Evolutionary conservation across 2,113 vertebrate species (phyloP), one percentile per base, ranked within the genome.

Genomic region (Silurus asotus): DNA sequence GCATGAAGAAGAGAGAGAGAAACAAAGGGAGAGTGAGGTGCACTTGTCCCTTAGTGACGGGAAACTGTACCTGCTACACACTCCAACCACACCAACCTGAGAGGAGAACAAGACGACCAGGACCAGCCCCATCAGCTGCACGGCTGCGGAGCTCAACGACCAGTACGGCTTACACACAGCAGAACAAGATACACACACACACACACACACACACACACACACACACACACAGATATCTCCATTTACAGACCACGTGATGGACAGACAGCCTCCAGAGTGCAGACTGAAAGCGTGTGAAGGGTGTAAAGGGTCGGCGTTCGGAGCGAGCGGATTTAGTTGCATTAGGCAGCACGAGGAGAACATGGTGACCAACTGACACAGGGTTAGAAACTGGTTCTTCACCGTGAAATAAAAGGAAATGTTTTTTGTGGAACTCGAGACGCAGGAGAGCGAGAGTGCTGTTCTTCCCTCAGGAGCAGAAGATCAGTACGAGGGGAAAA

Each of bases 41-140:
- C 82, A 84, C 65, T 78, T 82, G 72, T 61, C 84, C 87, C 86
- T 82, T 56, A 76, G 81, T 59, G 86, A 82, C 81, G 88, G 59
- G 84, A 86, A 87, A 89, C 87, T 69, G 83, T 64, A 86, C 87
- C 62, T 51, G 86, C 82, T 91, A 91, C 87, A 89, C 81, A 85
- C 84, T 81, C 91, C 89, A 92, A 91, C 91, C 88, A 90, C 67
- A 84, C 81, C 90, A 89, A 86, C 37, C 87, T 7, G 84, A 85
- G 82, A 87, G 81, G 75, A 88, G 89, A 86, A 84, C 81, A 10
- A 76, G 62, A 82, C 84, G 86, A 87, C 6, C 81, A 87, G 75
- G 88, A 88, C 80, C 87, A 90, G 90, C 84, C n/a, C 75, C 87
- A 84, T 88, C 76, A 77, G 76, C 72, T 81, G 8, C 37, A 81